A percentile compares a stretch with the other conserved stretches of the same genome.
Evolutionary conservation across 2,888 invertebrate species (phyloP).

Genomic region (Volucella zonaria): DNA sequence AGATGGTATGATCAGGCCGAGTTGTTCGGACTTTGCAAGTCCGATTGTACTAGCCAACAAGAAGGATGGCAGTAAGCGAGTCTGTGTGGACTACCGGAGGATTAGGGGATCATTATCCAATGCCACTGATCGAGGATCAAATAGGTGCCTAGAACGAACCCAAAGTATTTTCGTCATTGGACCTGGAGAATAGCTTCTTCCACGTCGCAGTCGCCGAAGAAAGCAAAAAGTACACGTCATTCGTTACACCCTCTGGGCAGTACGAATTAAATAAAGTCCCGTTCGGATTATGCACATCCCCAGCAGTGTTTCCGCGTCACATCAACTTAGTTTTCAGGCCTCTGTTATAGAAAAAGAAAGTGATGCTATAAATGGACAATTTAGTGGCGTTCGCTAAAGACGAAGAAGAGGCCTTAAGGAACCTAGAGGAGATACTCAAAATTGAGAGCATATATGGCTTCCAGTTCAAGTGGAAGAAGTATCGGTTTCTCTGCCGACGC

Average conservation of each 20-base stretch:
- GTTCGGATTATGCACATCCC: constrained; percentile 78
- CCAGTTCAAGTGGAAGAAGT: constrained; percentile 31
- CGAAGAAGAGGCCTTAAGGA: constrained; percentile 32
- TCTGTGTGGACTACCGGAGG: constrained; percentile 73
- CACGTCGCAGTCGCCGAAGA: constrained; percentile 76
- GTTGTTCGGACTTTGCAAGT: constrained; percentile 75
- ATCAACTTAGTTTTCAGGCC: constrained; percentile 52
- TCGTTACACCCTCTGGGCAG: constrained; percentile 72
- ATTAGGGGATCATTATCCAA: constrained; percentile 70
- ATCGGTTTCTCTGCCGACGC: constrained; percentile 12
- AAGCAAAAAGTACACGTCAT: constrained; percentile 74
- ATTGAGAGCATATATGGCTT: constrained; percentile 27
- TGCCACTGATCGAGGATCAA: constrained; percentile 76
- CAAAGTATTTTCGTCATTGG: constrained; percentile 75
- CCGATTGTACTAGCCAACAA: constrained; percentile 73
- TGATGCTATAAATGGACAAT: constrained; percentile 76
- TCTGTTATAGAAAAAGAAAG: neutral
- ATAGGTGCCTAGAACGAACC: constrained; percentile 75
- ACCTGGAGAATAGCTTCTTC: constrained; percentile 77
- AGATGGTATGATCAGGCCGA: constrained; percentile 57
- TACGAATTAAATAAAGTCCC: constrained; percentile 76
- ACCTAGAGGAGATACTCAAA: constrained; percentile 6
- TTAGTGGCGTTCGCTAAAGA: constrained; percentile 62
- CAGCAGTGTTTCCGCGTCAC: constrained; percentile 73
- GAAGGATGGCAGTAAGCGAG: constrained; percentile 41